These are phyloP conservation scores for Coptodon rendalli DNA, from an alignment of 2,113 vertebrate species.

Conservation along the genomic window DNA sequence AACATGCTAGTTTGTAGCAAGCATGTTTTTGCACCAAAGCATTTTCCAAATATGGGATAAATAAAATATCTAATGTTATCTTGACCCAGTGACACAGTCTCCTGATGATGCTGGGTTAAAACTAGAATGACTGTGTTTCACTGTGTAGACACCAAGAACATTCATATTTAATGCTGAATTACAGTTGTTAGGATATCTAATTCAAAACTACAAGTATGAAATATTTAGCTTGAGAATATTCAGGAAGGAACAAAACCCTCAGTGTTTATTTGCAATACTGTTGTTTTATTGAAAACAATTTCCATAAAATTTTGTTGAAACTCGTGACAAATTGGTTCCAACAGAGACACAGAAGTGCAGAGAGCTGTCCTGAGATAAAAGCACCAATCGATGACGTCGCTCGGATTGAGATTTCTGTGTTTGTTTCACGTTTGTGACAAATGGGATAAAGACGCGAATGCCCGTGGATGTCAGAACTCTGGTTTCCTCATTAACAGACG, in stretches of 20 bases:
- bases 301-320: neutral
- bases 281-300: neutral
- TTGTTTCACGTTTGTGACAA: slow-evolving; percentile 6
- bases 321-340: neutral
- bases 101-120: neutral
- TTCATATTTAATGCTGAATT: neutral
- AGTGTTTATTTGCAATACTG: neutral
- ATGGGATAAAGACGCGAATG: slow-evolving; percentile 15
- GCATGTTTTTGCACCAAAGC: neutral
- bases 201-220: neutral
- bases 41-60: neutral
- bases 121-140: neutral
- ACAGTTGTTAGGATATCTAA: neutral
- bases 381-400: neutral
- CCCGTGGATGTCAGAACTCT: slow-evolving; percentile 29
- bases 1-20: neutral
- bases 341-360: neutral
- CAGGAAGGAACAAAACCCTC: rapidly evolving
- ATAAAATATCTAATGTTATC: neutral
- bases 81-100: neutral
- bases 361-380: neutral
- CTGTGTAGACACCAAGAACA: neutral
- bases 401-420: neutral
- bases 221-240: neutral
- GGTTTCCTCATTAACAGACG: slow-evolving; percentile 39